phyloP scores from a whole-genome alignment of 2,888 invertebrate genomes.

The Scaptomyza cyrtandrae region DNA sequence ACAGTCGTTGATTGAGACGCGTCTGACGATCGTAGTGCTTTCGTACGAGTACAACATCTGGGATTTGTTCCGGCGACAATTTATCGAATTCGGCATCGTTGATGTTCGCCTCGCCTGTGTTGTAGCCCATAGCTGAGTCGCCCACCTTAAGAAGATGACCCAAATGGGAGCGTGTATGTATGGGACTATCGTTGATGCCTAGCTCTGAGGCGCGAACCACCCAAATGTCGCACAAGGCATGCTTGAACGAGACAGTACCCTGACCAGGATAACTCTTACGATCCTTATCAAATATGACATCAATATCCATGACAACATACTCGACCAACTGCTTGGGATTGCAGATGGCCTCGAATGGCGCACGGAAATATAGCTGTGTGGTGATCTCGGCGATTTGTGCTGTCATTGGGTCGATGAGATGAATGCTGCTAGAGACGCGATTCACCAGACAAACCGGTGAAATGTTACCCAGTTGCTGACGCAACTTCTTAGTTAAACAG shows the following conservation, averaged over 20 bases:
- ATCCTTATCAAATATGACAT: conserved; percentile 87
- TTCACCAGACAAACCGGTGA: conserved; percentile 94
- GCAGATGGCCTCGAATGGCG: conserved; percentile 94
- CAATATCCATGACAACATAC: conserved; percentile 97
- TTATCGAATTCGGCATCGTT: conserved; percentile 96
- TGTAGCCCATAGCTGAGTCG: conserved; percentile 96
- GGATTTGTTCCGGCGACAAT: conserved; percentile 88
- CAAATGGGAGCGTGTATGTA: conserved; percentile 96
- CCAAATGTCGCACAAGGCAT: conserved; percentile 97
- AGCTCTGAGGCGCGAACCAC: conserved; percentile 94
- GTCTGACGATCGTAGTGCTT: conserved; percentile 92
- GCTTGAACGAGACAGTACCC: conserved; percentile 93
- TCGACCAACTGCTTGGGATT: conserved; percentile 95
- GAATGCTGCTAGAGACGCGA: conserved; percentile 94
- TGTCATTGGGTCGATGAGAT: conserved; percentile 95
- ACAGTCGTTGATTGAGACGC: conserved; percentile 90
- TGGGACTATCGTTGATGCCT: conserved; percentile 91
- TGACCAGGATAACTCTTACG: conserved; percentile 93
- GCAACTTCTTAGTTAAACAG: conserved; percentile 93
- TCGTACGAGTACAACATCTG: conserved; percentile 97
- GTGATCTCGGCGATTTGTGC: conserved; percentile 96
- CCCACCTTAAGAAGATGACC: conserved; percentile 97
- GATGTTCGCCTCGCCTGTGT: conserved; percentile 94
- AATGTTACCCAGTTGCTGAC: conserved; percentile 94
- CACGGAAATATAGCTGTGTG: conserved; percentile 92